Conservation (phyloP, 1,140 invertebrate species). For the Atta texana region DNA sequence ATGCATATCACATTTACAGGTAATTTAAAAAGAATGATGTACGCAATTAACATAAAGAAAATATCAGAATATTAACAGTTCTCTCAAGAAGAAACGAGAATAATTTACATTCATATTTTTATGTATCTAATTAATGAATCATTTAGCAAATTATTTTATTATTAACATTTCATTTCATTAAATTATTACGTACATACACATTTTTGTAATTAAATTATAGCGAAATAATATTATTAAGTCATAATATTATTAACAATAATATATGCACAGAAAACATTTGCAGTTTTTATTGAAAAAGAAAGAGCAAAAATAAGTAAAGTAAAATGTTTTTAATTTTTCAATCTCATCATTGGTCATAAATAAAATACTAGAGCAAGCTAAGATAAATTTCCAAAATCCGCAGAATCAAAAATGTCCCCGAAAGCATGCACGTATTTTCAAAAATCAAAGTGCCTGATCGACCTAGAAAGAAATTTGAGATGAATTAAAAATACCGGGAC, state of each 20-base stretch:
- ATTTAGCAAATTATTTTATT: not conserved
- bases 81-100: not conserved
- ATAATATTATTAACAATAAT: not conserved
- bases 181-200: not conserved
- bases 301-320: not conserved
- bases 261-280: not conserved
- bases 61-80: not conserved
- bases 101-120: not conserved
- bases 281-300: not conserved
- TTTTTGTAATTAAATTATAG: slow-evolving; percentile 3
- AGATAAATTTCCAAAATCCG: not conserved
- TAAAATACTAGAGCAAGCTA: not conserved
- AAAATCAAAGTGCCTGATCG: not conserved
- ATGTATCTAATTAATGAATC: not conserved
- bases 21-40: not conserved
- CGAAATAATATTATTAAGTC: too few relatives aligned
- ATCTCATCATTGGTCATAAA: not conserved
- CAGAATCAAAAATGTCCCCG: not conserved
- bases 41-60: not conserved
- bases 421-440: not conserved
- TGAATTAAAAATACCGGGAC: slow-evolving; percentile 23
- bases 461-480: not conserved
- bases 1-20: not conserved
- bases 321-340: not conserved
- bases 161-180: not conserved